Percentiles rank a stretch among this genome's conserved stretches.
Evolutionary conservation across 2,113 vertebrate species (phyloP).

Genomic region (Phylloscopus trochiloides): DNA sequence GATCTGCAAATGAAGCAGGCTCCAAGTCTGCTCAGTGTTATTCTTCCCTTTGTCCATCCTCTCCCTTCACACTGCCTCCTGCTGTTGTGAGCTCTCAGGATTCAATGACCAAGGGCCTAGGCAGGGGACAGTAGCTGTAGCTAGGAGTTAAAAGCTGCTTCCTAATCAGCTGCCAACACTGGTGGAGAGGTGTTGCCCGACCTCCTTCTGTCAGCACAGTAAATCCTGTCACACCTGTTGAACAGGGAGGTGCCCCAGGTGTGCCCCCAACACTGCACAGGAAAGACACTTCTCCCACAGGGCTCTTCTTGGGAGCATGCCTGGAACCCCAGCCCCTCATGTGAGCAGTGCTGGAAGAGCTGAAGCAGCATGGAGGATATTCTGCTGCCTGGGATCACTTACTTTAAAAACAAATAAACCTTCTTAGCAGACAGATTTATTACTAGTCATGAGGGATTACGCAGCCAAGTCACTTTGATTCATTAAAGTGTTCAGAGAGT

Average conservation of each 20-base stretch:
- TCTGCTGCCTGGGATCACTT: background rate
- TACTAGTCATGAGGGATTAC: background rate
- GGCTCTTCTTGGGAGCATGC: background rate
- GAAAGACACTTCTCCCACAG: fast-evolving
- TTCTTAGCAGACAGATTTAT: conserved; percentile 25
- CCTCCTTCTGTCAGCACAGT: background rate
- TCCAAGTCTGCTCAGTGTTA: background rate
- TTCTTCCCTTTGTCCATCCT: background rate
- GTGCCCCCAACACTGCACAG: background rate
- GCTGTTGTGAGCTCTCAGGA: background rate
- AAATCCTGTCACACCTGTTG: background rate
- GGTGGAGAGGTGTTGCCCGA: background rate
- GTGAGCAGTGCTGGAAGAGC: background rate
- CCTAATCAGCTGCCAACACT: fast-evolving
- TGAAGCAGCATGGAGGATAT: background rate
- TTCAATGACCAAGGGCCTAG: background rate
- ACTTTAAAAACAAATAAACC: conserved; percentile 21
- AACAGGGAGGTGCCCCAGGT: background rate
- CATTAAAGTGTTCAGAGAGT: background rate
- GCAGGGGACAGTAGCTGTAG: background rate
- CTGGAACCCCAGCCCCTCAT: fast-evolving
- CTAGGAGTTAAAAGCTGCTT: background rate
- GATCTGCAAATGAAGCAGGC: background rate
- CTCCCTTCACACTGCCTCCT: background rate
- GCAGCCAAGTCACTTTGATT: conserved; percentile 6